Percentiles rank a stretch among this genome's conserved stretches.
These are phyloP conservation scores for Sweltsa coloradensis DNA, from an alignment of 1,140 invertebrate species.

Conservation along the genomic window DNA sequence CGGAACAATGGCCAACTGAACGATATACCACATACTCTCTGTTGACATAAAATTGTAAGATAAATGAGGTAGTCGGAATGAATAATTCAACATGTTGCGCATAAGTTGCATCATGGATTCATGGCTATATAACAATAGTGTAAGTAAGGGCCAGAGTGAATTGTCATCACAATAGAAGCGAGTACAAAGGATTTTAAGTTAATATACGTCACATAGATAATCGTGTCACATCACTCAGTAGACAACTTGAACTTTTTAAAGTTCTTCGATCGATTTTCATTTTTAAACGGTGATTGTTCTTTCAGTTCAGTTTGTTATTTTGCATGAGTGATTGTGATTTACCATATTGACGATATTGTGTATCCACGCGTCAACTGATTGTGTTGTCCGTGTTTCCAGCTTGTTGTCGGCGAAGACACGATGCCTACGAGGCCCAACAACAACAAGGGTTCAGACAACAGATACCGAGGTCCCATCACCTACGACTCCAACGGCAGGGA, in stretches of 20 bases:
- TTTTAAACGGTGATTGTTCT: not conserved
- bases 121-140: too few relatives aligned
- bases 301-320: not conserved
- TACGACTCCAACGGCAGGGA: not conserved
- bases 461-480: not conserved
- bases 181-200: too few relatives aligned
- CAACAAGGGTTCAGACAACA: slow-evolving; percentile 2
- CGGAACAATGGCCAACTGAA: too few relatives aligned
- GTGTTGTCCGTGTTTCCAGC: slow-evolving; percentile 10
- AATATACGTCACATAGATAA: not conserved
- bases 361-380: too few relatives aligned
- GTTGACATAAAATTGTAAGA: too few relatives aligned
- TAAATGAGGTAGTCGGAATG: too few relatives aligned
- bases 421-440: slow-evolving; percentile 7
- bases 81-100: too few relatives aligned
- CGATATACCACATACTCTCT: too few relatives aligned
- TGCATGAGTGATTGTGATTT: not conserved
- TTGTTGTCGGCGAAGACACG: slow-evolving; percentile 18
- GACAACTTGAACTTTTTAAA: slow-evolving; percentile 1
- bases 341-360: too few relatives aligned
- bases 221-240: not conserved
- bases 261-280: not conserved
- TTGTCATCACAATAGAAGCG: too few relatives aligned
- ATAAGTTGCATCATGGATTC: too few relatives aligned
- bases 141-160: too few relatives aligned